phyloP scores from a whole-genome alignment of 2,888 invertebrate species.

The Pocota personata region DNA sequence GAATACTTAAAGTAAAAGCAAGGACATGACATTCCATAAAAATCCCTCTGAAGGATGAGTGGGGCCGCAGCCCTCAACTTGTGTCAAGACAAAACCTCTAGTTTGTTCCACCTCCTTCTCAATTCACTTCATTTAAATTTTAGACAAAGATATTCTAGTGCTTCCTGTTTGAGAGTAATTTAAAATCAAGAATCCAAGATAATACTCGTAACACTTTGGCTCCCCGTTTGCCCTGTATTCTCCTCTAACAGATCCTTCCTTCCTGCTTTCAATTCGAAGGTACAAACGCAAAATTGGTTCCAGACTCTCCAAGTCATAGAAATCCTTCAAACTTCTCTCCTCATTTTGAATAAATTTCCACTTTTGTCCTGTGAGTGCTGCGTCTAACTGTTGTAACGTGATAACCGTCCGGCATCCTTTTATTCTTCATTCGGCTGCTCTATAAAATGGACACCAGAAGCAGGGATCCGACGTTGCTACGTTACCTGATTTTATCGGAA shows the following conservation, averaged over 20 bases:
- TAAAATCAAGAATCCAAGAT: conserved; percentile 47
- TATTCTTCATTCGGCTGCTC: background rate
- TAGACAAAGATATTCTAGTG: conserved; percentile 43
- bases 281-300: conserved; percentile 32
- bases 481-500: conserved; percentile 42
- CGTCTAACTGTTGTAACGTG: conserved; percentile 13
- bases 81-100: background rate
- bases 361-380: conserved; percentile 14
- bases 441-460: background rate
- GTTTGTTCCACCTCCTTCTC: background rate
- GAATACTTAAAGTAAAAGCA: conserved; percentile 1
- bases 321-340: conserved; percentile 33
- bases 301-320: conserved; percentile 21
- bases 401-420: conserved; percentile 3
- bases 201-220: conserved; percentile 51
- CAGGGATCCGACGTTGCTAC: conserved; percentile 3
- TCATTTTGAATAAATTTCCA: conserved; percentile 58
- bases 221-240: background rate
- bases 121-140: conserved; percentile 31
- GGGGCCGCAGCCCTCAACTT: background rate
- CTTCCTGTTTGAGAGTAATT: conserved; percentile 43
- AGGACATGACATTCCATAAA: conserved; percentile 23
- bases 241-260: background rate
- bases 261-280: background rate
- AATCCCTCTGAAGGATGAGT: background rate